Evolutionary conservation across 2,888 invertebrate genomes (phyloP).

Genomic region (Sphaerophoria rueppellii): DNA sequence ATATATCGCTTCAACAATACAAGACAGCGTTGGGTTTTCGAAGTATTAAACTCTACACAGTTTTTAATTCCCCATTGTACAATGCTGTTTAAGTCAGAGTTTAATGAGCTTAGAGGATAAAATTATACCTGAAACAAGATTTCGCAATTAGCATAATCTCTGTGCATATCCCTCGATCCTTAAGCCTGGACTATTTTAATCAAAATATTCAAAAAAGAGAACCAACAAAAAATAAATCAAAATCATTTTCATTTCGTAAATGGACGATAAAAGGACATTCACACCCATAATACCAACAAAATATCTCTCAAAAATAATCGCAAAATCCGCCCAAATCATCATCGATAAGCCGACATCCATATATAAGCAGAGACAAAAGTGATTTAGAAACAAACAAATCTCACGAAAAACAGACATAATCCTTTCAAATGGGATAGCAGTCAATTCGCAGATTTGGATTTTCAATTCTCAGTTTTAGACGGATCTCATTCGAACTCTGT

Average conservation of each 20-base stretch:
- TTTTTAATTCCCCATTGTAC: too few species aligned
- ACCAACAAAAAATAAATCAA: neutral
- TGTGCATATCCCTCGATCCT: constrained; percentile 5
- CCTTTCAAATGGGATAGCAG: constrained; percentile 49
- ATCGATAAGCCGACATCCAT: neutral
- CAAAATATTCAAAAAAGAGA: constrained; percentile 12
- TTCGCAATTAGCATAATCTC: constrained; percentile 34
- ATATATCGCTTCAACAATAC: too few species aligned
- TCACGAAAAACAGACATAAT: constrained; percentile 51
- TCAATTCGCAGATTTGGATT: constrained; percentile 50
- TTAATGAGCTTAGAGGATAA: too few species aligned
- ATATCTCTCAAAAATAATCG: neutral
- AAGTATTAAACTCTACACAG: too few species aligned
- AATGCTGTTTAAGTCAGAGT: too few species aligned
- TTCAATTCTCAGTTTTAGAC: constrained; percentile 40
- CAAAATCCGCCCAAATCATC: too few species aligned
- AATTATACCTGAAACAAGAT: neutral
- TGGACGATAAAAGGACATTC: neutral
- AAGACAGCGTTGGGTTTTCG: too few species aligned
- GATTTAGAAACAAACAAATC: constrained; percentile 47
- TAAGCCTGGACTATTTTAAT: constrained; percentile 31
- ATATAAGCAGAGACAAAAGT: neutral
- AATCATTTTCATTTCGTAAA: constrained; percentile 39
- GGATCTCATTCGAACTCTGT: neutral
- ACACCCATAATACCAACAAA: constrained; percentile 29